A percentile compares a stretch with the other conserved stretches of the same genome.
Evolutionary conservation across 2,888 invertebrate species (phyloP).

Genomic region (Camptogramma bilineatum): DNA sequence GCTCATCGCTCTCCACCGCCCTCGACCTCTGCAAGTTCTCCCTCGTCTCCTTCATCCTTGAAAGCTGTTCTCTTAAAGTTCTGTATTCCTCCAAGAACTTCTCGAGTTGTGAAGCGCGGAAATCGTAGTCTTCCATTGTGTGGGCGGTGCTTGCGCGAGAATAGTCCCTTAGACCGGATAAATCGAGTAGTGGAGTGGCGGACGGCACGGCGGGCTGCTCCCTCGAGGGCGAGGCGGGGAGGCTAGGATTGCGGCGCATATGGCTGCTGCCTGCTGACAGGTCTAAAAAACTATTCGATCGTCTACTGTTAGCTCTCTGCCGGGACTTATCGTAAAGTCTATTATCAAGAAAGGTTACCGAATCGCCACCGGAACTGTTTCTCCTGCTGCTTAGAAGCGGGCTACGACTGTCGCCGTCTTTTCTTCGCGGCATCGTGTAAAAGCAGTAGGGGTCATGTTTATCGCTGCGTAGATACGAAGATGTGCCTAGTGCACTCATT

Average conservation of each 20-base stretch:
- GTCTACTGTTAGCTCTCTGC: constrained; percentile 73
- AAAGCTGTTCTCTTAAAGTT: constrained; percentile 90
- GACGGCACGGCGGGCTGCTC: constrained; percentile 76
- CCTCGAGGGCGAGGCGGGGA: constrained; percentile 88
- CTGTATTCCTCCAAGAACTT: constrained; percentile 92
- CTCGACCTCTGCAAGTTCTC: constrained; percentile 86
- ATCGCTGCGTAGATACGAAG: constrained; percentile 72
- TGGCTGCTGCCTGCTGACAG: constrained; percentile 82
- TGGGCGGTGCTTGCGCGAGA: constrained; percentile 73
- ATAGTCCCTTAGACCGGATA: constrained; percentile 83
- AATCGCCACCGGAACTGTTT: constrained; percentile 90
- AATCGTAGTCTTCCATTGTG: constrained; percentile 88
- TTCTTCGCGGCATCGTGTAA: constrained; percentile 88
- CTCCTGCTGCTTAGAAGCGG: constrained; percentile 90
- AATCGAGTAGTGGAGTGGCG: constrained; percentile 87
- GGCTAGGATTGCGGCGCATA: constrained; percentile 83
- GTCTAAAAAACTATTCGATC: constrained; percentile 90
- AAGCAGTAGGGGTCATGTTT: constrained; percentile 83
- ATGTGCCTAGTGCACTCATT: constrained; percentile 77
- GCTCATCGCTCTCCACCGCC: constrained; percentile 80
- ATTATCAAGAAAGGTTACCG: constrained; percentile 75
- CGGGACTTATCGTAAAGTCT: constrained; percentile 68
- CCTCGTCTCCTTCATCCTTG: constrained; percentile 92
- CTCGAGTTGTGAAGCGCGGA: constrained; percentile 92
- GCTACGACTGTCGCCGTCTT: constrained; percentile 89